Evolutionary conservation across 2,888 invertebrate species (phyloP).

Genomic region (Lithophane socia): DNA sequence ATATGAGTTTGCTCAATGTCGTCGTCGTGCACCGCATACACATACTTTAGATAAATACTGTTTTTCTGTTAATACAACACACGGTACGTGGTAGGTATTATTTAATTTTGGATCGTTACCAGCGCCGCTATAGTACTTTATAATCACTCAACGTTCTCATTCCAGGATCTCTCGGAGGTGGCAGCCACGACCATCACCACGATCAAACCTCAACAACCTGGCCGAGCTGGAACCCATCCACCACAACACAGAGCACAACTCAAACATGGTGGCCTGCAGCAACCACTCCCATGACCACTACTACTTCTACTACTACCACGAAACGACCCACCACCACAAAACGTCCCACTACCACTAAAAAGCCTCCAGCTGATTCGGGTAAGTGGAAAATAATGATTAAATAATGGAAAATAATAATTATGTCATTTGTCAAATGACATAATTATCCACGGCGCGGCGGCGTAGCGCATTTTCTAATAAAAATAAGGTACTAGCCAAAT

Average conservation of each 20-base stretch:
- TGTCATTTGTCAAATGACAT: neutral
- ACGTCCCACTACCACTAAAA: constrained; percentile 67
- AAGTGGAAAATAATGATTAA: no score
- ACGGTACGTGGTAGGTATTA: neutral
- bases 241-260: constrained; percentile 55
- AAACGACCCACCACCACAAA: constrained; percentile 64
- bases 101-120: neutral
- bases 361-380: constrained; percentile 58
- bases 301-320: constrained; percentile 74
- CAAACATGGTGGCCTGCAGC: constrained; percentile 73
- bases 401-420: neutral
- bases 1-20: neutral
- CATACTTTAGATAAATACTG: neutral
- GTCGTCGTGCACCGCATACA: neutral
- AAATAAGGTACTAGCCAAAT: neutral
- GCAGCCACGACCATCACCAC: constrained; percentile 77
- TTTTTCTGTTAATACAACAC: neutral
- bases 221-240: constrained; percentile 82
- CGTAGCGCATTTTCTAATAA: neutral
- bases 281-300: constrained; percentile 78
- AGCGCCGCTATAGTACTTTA: neutral
- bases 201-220: constrained; percentile 84
- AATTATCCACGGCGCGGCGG: neutral
- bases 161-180: constrained; percentile 75
- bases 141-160: neutral